These are phyloP conservation scores for Oncorhynchus gorbuscha DNA, from an alignment of 2,113 vertebrate species.

Conservation along the genomic window DNA sequence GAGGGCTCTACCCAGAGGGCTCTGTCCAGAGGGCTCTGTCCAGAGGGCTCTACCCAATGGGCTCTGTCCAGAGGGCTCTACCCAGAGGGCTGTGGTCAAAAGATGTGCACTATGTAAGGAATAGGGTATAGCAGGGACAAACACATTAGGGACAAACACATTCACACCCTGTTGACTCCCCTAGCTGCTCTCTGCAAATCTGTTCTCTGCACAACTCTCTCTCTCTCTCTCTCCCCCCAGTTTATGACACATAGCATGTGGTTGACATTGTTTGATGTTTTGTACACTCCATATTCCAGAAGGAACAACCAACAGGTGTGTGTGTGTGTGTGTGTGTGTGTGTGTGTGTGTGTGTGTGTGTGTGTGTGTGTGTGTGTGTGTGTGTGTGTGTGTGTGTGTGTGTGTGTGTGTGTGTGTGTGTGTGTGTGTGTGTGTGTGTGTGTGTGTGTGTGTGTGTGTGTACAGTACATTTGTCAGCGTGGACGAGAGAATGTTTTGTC, in stretches of 20 bases:
- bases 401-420: neutral
- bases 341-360: neutral
- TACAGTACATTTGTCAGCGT: no score
- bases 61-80: no score
- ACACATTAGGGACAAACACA: no score
- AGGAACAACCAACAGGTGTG: neutral
- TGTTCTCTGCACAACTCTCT: neutral
- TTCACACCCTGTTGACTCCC: slow-evolving; percentile 23
- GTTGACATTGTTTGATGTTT: slow-evolving; percentile 34
- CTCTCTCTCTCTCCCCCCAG: neutral
- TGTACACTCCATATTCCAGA: slow-evolving; percentile 28
- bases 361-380: neutral
- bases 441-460: neutral
- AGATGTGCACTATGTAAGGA: no score
- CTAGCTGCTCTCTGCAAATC: slow-evolving; percentile 13
- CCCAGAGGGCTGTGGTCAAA: no score
- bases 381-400: neutral
- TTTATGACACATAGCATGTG: slow-evolving; percentile 42
- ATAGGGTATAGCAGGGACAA: no score
- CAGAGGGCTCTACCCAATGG: no score
- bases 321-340: neutral
- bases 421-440: neutral
- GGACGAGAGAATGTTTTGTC: slow-evolving; percentile 26
- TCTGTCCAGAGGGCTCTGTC: no score
- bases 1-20: no score